These are phyloP conservation scores for Chouioia cunea DNA, from an alignment of 2,888 invertebrate species.

Conservation along the genomic window DNA sequence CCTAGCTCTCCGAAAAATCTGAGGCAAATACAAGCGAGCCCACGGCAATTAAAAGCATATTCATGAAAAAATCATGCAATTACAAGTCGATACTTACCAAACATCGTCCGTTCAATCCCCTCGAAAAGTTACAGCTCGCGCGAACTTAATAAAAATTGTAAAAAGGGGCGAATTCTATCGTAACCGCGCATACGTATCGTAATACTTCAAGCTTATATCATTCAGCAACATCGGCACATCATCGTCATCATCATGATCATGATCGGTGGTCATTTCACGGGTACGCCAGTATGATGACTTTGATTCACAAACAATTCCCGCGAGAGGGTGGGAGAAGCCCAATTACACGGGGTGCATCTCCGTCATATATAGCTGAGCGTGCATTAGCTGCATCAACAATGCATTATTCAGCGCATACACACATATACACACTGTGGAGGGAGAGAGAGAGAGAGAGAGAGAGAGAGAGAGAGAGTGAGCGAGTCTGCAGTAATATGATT, in stretches of 20 bases:
- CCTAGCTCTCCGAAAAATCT: neutral
- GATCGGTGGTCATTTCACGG: slow-evolving; percentile 58
- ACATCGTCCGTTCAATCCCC: slow-evolving; percentile 16
- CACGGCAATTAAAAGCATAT: slow-evolving; percentile 46
- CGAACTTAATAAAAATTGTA: slow-evolving; percentile 40
- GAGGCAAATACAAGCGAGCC: neutral
- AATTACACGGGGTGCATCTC: slow-evolving; percentile 62
- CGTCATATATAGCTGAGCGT: slow-evolving; percentile 62
- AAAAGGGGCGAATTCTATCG: neutral
- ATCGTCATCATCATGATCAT: slow-evolving; percentile 44
- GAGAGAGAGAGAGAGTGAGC: slow-evolving; percentile 18
- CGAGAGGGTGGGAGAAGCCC: slow-evolving; percentile 54
- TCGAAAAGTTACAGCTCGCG: slow-evolving; percentile 17
- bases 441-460: no score
- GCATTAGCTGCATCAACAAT: slow-evolving; percentile 69
- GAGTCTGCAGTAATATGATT: slow-evolving; percentile 64
- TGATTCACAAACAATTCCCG: slow-evolving; percentile 65
- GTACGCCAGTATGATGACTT: slow-evolving; percentile 63
- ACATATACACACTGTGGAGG: slow-evolving; percentile 55
- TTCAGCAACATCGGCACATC: slow-evolving; percentile 53
- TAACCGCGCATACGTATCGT: no score
- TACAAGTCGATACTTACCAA: slow-evolving; percentile 31
- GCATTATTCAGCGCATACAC: slow-evolving; percentile 64
- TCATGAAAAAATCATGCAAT: slow-evolving; percentile 48
- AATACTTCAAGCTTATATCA: slow-evolving; percentile 14